Conservation (phyloP, 2,113 vertebrate genomes). For the Okapia johnstoni region DNA sequence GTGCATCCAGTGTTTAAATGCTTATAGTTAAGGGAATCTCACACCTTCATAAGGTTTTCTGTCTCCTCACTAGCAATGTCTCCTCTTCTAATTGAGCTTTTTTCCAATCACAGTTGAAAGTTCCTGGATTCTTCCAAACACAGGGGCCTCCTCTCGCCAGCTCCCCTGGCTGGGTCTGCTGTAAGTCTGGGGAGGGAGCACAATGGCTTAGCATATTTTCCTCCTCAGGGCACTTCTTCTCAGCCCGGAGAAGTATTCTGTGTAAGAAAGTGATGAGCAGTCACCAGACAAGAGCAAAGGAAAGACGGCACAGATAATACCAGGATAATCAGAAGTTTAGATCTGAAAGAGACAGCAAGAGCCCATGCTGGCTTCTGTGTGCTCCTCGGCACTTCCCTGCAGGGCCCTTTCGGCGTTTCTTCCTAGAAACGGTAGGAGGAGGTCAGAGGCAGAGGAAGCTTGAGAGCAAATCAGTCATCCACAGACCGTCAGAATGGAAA, state of each 20-base stretch:
- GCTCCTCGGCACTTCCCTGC: neutral
- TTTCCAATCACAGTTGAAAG: neutral
- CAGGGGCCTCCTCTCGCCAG: neutral
- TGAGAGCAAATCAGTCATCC: neutral
- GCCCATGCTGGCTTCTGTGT: neutral
- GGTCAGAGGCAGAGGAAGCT: neutral
- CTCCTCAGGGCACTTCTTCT: neutral
- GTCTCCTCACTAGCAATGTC: neutral
- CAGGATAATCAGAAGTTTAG: neutral
- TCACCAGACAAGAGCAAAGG: neutral
- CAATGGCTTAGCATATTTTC: neutral
- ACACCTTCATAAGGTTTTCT: neutral
- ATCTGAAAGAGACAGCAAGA: neutral
- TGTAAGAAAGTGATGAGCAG: neutral
- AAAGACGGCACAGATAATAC: neutral
- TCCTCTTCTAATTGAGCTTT: neutral
- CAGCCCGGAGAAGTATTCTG: neutral
- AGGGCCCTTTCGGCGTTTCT: neutral
- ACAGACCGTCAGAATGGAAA: neutral
- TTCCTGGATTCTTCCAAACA: neutral
- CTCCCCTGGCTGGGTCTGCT: neutral
- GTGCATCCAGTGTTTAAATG: neutral
- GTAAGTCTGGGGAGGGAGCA: neutral
- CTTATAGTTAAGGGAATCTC: neutral
- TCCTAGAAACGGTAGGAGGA: neutral